Evolutionary conservation across 2,797 vertebrate genomes (phyloP), one percentile per base, ranked within the genome.

Genomic region (Melanotaenia boesemani): DNA sequence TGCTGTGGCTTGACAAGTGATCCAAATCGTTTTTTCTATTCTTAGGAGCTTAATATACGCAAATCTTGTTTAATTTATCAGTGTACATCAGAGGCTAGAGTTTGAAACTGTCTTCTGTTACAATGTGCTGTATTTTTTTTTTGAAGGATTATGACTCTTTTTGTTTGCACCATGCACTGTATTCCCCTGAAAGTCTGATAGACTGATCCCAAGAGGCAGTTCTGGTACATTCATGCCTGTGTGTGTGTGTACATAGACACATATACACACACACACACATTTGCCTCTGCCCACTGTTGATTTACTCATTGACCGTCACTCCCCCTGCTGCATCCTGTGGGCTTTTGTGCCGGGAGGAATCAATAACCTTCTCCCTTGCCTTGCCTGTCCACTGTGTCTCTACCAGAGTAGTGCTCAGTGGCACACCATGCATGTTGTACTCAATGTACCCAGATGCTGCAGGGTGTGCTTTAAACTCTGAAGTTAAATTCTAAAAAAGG

Each of bases 281-380:
- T 5, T 70, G 60, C 30, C 28, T 81, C 61, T 71, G 59, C 65
- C 50, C 65, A 48, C 37, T 81, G 89, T 70, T 88, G 83, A 86
- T 89, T 80, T 85, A 87, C 77, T 89, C 85, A 89, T 87, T 89
- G 85, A 88, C 82, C 67, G 68, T 71, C 57, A 67, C 77, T 84
- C 70, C 62, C 77, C 79, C 74, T 81, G 68, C 77, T 80, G 85
- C 81, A 78, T 87, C 79, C 82, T 58, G 77, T 87, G 80, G 80
- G 80, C 79, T 79, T 79, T 79, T 79, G 86, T 79, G 84, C 84
- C 85, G 77, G 65, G 62, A 83, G 82, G 74, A 71, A 88, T 93
- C 87, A 32, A 92, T 91, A 88, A 91, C 75, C 85, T 89, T 85
- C 77, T 86, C 71, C 78, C 41, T 81, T 4, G 39, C 70, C 67